Conservation (phyloP, 1,140 invertebrate species). For the Zaprionus lachaisei region DNA sequence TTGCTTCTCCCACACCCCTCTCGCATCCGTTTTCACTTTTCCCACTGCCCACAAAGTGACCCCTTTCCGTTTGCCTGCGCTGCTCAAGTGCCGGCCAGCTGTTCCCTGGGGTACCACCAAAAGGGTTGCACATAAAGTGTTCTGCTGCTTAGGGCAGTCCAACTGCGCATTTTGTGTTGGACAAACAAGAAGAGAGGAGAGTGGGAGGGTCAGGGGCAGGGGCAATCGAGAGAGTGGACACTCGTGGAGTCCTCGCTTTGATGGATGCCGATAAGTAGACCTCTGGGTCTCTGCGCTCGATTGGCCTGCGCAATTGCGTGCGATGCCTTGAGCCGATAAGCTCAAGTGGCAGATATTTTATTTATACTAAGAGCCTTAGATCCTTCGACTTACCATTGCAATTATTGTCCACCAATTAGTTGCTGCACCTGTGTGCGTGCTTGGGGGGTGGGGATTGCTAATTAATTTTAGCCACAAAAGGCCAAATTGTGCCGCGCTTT, state of each 20-base stretch:
- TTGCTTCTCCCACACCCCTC: background rate
- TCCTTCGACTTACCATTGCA: slow-evolving; percentile 43
- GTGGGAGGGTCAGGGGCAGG: no score
- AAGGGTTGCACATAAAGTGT: slow-evolving; percentile 8
- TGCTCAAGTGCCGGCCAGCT: slow-evolving; percentile 7
- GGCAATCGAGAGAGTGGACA: slow-evolving; percentile 1
- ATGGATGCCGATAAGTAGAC: slow-evolving; percentile 48
- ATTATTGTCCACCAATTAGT: slow-evolving; percentile 54
- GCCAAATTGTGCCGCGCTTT: slow-evolving; percentile 23
- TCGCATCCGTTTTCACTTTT: background rate
- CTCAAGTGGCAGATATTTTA: slow-evolving; percentile 36
- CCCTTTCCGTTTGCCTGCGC: background rate
- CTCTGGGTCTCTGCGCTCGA: slow-evolving; percentile 17
- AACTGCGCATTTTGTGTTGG: background rate
- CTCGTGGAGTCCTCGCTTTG: slow-evolving; percentile 2
- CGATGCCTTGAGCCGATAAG: slow-evolving; percentile 42
- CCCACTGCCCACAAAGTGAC: background rate
- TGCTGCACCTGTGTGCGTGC: slow-evolving; percentile 50
- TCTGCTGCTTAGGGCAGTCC: background rate
- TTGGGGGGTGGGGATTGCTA: slow-evolving; percentile 32
- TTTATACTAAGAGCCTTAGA: slow-evolving; percentile 22
- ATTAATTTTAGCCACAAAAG: slow-evolving; percentile 57
- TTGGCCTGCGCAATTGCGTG: slow-evolving; percentile 12
- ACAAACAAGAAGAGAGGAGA: background rate
- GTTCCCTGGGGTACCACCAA: slow-evolving; percentile 1